phyloP scores from a whole-genome alignment of 1,140 invertebrate genomes.

The Formica exsecta region DNA sequence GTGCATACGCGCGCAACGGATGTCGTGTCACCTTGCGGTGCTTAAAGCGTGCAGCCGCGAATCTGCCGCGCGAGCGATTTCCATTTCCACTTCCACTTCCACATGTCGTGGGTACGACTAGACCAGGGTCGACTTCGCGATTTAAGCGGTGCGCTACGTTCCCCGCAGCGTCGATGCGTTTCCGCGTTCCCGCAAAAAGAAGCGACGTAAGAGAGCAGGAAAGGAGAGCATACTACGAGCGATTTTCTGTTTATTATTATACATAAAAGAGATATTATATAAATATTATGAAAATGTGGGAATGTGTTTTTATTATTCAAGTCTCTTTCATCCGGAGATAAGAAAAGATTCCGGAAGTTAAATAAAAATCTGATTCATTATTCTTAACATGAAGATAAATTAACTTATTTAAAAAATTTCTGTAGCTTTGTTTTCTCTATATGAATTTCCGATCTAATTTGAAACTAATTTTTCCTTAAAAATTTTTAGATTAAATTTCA shows the following conservation, averaged over 20 bases:
- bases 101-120: not conserved
- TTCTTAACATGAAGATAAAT: not conserved
- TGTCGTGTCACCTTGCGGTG: slow-evolving; percentile 62
- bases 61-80: slow-evolving; percentile 23
- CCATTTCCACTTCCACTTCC: slow-evolving; percentile 37
- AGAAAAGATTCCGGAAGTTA: not conserved
- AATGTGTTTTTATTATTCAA: not conserved
- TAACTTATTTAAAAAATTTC: not conserved
- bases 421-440: not conserved
- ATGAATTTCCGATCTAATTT: not conserved
- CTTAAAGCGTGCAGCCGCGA: slow-evolving; percentile 42
- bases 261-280: too few species aligned
- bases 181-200: not conserved
- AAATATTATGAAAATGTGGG: not conserved
- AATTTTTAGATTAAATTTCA: not conserved
- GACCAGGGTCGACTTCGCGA: not conserved
- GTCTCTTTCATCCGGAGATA: not conserved
- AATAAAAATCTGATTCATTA: not conserved
- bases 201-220: not conserved
- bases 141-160: slow-evolving; percentile 12
- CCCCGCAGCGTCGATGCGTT: not conserved
- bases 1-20: slow-evolving; percentile 55
- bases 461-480: not conserved
- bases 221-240: not conserved
- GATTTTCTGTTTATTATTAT: not conserved